phyloP scores from a whole-genome alignment of 37 sponge, comb jelly and placozoan species.

The Cliona cf. orientalis region DNA sequence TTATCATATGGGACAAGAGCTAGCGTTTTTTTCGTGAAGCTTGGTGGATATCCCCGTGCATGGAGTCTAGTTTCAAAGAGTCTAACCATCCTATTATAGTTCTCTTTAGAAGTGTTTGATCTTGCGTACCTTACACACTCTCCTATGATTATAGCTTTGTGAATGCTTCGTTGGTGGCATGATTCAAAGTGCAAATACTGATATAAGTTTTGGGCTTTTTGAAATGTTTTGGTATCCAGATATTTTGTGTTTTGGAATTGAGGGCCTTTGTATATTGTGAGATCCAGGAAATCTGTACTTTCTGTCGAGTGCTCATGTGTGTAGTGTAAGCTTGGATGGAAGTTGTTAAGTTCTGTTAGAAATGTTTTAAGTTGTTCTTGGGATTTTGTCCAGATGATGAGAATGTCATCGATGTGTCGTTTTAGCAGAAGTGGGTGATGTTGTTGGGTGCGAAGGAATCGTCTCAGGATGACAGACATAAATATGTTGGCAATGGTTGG shows the following conservation, averaged over 20 bases:
- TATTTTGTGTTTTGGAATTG: background rate
- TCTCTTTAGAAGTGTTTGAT: slow-evolving; percentile 1
- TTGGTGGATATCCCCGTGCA: slow-evolving; percentile 13
- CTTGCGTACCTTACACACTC: slow-evolving; percentile 39
- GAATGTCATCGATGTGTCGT: slow-evolving; percentile 62
- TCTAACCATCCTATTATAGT: background rate
- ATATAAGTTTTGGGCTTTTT: slow-evolving; percentile 33
- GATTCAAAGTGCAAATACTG: slow-evolving; percentile 44
- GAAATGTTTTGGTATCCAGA: slow-evolving; percentile 17
- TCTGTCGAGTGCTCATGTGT: background rate
- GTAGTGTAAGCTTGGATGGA: slow-evolving; percentile 13
- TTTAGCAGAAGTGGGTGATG: slow-evolving; percentile 12
- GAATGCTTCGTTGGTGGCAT: background rate
- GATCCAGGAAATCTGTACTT: slow-evolving; percentile 21
- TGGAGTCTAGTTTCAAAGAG: slow-evolving; percentile 6
- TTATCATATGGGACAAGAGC: background rate
- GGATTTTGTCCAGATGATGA: slow-evolving; percentile 26
- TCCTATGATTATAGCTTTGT: slow-evolving; percentile 21
- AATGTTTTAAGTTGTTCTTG: background rate
- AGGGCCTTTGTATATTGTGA: slow-evolving; percentile 16
- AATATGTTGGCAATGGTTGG: slow-evolving; percentile 47
- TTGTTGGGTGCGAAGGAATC: slow-evolving; percentile 9
- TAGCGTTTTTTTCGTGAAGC: background rate
- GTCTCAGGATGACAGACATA: slow-evolving; percentile 8
- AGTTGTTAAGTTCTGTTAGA: slow-evolving; percentile 2